Evolutionary conservation across 2,113 vertebrate species (phyloP).

Genomic region (Oxygymnocypris stewartii): DNA sequence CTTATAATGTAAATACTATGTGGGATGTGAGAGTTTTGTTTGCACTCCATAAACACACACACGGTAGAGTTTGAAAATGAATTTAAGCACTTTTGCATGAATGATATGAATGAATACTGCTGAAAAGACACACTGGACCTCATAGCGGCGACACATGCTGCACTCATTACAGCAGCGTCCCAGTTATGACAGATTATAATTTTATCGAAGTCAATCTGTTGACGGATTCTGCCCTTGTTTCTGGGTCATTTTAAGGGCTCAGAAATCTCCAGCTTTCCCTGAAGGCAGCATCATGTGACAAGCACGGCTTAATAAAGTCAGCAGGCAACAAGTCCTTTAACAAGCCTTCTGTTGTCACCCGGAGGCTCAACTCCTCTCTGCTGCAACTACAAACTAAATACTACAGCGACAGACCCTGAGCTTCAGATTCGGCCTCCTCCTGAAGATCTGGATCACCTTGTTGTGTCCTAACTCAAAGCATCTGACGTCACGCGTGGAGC

Average conservation of each 20-base stretch:
- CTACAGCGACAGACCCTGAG: not conserved
- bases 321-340: slow-evolving; percentile 1
- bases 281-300: slow-evolving; percentile 23
- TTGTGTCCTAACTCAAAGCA: slow-evolving; percentile 6
- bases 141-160: not conserved
- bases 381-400: not conserved
- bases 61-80: not conserved
- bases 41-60: not conserved
- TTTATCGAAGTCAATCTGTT: slow-evolving; percentile 1
- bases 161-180: slow-evolving; percentile 15
- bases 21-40: not conserved
- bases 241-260: slow-evolving; percentile 30
- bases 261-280: not conserved
- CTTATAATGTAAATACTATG: not conserved
- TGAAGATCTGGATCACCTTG: slow-evolving; percentile 9
- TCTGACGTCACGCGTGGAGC: not conserved
- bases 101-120: not conserved
- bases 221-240: slow-evolving; percentile 3
- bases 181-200: slow-evolving; percentile 4
- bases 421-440: not conserved
- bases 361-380: not conserved
- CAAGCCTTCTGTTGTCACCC: slow-evolving; percentile 20
- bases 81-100: not conserved
- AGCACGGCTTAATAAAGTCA: not conserved
- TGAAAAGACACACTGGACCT: not conserved